Conservation (phyloP, 37 sponge, comb jelly and placozoan genomes). For the Sycon ciliatum region DNA sequence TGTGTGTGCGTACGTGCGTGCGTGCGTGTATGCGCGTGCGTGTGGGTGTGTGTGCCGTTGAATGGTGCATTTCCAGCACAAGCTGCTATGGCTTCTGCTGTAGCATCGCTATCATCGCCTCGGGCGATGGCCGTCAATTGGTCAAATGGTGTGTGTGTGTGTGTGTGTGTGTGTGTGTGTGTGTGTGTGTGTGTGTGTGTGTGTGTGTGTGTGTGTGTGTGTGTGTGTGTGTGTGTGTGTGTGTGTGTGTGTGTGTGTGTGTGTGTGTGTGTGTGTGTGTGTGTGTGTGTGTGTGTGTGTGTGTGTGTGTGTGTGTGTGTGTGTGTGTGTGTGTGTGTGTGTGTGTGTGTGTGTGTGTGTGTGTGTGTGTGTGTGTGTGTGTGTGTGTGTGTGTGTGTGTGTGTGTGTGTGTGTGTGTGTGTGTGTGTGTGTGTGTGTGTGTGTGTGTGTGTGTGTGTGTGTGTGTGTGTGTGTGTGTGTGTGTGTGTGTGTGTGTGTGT, state of each 20-base stretch:
- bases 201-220: conserved; percentile 5
- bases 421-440: too few species aligned
- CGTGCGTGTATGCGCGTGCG: not conserved
- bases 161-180: not conserved
- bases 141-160: not conserved
- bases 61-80: not conserved
- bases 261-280: conserved; percentile 5
- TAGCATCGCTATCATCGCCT: too few species aligned
- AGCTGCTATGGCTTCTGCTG: not conserved
- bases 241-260: conserved; percentile 5
- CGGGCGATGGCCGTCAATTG: too few species aligned
- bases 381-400: too few species aligned
- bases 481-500: too few species aligned
- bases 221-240: conserved; percentile 5
- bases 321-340: not conserved
- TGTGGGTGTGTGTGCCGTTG: not conserved
- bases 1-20: not conserved
- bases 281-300: conserved; percentile 5
- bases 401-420: too few species aligned
- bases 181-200: conserved; percentile 1
- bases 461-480: too few species aligned
- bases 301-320: not conserved
- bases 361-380: too few species aligned
- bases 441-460: too few species aligned
- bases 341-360: too few species aligned